Percentiles rank a stretch among this genome's conserved stretches.
These are phyloP conservation scores for Antennarius striatus DNA, from an alignment of 2,113 vertebrate genomes.

Conservation along the genomic window DNA sequence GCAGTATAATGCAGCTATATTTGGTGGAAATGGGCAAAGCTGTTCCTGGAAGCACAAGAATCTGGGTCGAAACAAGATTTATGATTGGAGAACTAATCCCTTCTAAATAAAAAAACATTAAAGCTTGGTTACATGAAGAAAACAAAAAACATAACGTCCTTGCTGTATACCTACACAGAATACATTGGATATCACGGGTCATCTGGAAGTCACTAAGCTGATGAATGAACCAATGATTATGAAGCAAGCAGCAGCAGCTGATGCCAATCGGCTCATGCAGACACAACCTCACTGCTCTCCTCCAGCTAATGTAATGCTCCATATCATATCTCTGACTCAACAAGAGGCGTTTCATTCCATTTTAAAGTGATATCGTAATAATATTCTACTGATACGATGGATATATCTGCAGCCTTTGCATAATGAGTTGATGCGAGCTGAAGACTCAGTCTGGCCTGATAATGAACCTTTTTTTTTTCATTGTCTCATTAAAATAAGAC, in stretches of 20 bases:
- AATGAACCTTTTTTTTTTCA: not conserved
- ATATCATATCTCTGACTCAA: not conserved
- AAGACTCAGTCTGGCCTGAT: not conserved
- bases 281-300: no score
- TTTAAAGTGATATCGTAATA: not conserved
- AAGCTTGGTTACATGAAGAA: not conserved
- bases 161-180: not conserved
- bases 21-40: not conserved
- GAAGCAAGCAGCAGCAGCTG: not conserved
- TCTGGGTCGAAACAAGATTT: no score
- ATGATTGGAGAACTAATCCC: not conserved
- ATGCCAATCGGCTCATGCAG: not conserved
- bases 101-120: not conserved
- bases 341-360: no score
- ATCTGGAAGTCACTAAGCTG: not conserved
- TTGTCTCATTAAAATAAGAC: not conserved
- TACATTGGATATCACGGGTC: no score
- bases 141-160: not conserved
- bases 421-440: slow-evolving; percentile 1
- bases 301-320: not conserved
- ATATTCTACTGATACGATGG: not conserved
- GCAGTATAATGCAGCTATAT: not conserved
- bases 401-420: not conserved
- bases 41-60: not conserved
- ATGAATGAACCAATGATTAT: not conserved